Conservation (phyloP, 2,113 vertebrate species). For the Bos taurus region DNA sequence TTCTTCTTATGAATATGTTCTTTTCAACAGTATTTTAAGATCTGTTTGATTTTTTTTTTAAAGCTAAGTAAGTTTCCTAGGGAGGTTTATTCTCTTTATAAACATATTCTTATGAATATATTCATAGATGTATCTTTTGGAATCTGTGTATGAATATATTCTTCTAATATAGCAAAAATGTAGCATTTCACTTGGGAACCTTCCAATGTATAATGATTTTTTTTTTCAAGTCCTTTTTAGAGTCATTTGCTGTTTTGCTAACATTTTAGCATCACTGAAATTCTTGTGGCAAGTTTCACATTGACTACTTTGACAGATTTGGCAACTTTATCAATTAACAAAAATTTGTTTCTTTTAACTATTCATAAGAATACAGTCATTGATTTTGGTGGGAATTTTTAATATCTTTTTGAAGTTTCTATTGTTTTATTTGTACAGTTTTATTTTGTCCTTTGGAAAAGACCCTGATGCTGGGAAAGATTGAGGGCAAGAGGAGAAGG, state of each 20-base stretch:
- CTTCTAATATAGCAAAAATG: background rate
- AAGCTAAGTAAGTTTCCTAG: background rate
- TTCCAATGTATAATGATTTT: background rate
- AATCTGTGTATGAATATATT: background rate
- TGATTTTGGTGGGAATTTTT: background rate
- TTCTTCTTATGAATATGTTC: background rate
- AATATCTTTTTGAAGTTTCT: background rate
- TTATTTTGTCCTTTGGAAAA: background rate
- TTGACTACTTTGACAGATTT: background rate
- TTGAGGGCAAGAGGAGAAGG: background rate
- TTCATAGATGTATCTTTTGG: background rate
- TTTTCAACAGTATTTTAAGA: constrained; percentile 16
- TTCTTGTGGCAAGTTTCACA: background rate
- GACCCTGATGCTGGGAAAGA: background rate
- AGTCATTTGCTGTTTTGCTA: constrained; percentile 22
- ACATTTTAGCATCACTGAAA: constrained; percentile 1
- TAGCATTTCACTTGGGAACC: background rate
- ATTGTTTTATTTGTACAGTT: background rate
- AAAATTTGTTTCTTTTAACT: background rate
- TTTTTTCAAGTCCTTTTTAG: background rate
- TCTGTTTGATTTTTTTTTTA: background rate
- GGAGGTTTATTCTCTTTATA: background rate
- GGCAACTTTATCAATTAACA: background rate
- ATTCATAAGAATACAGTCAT: background rate
- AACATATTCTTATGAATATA: constrained; percentile 38